phyloP scores from a whole-genome alignment of 1,140 invertebrate genomes.

The Zaprionus davidi region DNA sequence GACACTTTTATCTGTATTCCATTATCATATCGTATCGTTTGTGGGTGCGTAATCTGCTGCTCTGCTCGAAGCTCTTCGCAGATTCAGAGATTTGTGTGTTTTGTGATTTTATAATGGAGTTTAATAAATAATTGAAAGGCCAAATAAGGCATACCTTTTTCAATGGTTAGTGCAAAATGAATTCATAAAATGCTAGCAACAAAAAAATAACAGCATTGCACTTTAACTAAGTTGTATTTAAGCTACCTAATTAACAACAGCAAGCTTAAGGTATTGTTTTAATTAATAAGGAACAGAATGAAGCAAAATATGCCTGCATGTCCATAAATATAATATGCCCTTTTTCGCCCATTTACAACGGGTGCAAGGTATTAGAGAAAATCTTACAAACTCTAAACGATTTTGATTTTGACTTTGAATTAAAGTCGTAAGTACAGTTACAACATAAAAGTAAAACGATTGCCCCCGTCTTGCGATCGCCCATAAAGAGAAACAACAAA shows the following conservation, averaged over 20 bases:
- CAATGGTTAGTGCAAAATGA: slow-evolving; percentile 12
- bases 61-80: slow-evolving; percentile 22
- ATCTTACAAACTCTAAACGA: neutral
- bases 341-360: too few species aligned
- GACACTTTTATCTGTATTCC: neutral
- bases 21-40: neutral
- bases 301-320: neutral
- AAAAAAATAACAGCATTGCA: neutral
- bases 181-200: neutral
- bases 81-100: slow-evolving; percentile 33
- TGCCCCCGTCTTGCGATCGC: neutral
- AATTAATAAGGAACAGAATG: neutral
- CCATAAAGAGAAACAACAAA: neutral
- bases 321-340: too few species aligned
- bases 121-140: slow-evolving; percentile 31
- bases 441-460: neutral
- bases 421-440: neutral
- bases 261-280: neutral
- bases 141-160: slow-evolving; percentile 49
- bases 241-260: too few species aligned
- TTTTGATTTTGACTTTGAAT: neutral
- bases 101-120: slow-evolving; percentile 37
- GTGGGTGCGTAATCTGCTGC: slow-evolving; percentile 10
- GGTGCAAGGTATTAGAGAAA: neutral
- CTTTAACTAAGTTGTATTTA: slow-evolving; percentile 34